Conservation (phyloP, 2,113 vertebrate species). For the Peromyscus leucopus region DNA sequence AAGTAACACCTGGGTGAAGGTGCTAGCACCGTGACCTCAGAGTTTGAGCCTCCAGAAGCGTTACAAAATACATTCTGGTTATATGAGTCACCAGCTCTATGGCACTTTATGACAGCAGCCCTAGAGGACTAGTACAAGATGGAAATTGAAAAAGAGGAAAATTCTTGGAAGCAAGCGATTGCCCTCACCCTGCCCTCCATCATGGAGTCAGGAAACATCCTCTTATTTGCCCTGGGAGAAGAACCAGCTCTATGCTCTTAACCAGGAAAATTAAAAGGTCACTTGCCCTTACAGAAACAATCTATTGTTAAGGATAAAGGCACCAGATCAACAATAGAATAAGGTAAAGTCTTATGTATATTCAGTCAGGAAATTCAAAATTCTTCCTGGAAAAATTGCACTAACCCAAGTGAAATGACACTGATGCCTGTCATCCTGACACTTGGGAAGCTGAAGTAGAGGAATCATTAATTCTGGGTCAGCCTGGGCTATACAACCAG, state of each 20-base stretch:
- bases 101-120: background rate
- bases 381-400: constrained; percentile 24
- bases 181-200: background rate
- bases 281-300: background rate
- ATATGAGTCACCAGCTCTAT: background rate
- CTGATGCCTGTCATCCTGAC: background rate
- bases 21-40: background rate
- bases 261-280: background rate
- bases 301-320: background rate
- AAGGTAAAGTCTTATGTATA: background rate
- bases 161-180: background rate
- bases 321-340: background rate
- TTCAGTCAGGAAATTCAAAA: background rate
- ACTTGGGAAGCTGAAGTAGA: background rate
- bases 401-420: background rate
- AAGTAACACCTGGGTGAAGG: background rate
- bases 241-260: background rate
- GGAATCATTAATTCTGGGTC: background rate
- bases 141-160: background rate
- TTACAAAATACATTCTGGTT: background rate
- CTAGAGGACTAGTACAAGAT: background rate
- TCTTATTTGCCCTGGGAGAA: background rate
- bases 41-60: background rate
- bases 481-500: background rate
- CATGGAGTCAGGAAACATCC: background rate